Conservation (phyloP, 1,140 invertebrate species). For the Neuroterus valhalla region DNA sequence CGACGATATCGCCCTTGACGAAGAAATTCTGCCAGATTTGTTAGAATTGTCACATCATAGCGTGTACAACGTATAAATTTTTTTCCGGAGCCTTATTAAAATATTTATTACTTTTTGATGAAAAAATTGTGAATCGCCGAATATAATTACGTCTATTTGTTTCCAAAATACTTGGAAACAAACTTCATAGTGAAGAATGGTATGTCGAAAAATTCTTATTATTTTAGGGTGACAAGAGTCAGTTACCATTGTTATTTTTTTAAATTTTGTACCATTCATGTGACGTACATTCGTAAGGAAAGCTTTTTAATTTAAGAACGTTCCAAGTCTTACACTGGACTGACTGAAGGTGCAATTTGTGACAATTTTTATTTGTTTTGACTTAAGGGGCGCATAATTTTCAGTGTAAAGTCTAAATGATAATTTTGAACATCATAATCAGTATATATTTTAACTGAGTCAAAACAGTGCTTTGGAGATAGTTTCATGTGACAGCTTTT, state of each 20-base stretch:
- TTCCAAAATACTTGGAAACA: constrained; percentile 9
- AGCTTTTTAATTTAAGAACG: constrained; percentile 9
- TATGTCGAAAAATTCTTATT: not conserved
- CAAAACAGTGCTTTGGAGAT: no score
- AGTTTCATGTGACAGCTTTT: no score
- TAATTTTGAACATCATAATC: no score
- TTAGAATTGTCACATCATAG: constrained; percentile 40
- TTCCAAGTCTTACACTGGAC: not conserved
- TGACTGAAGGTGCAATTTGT: not conserved
- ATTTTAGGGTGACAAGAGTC: not conserved
- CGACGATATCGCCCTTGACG: constrained; percentile 42
- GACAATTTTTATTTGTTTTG: not conserved
- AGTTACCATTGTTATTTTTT: constrained; percentile 16
- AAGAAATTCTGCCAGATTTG: constrained; percentile 52
- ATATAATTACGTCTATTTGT: not conserved
- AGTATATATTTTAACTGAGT: no score
- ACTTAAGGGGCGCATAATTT: not conserved
- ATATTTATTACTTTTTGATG: constrained; percentile 11
- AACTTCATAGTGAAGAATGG: not conserved
- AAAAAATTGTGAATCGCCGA: not conserved
- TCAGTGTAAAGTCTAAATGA: not conserved
- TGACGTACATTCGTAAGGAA: not conserved
- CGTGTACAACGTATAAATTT: not conserved
- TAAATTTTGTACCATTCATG: not conserved
- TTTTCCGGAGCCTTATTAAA: not conserved